Base-by-base conservation (phyloP, 2,113 vertebrate species). In the Amblyopsis rosae region DNA sequence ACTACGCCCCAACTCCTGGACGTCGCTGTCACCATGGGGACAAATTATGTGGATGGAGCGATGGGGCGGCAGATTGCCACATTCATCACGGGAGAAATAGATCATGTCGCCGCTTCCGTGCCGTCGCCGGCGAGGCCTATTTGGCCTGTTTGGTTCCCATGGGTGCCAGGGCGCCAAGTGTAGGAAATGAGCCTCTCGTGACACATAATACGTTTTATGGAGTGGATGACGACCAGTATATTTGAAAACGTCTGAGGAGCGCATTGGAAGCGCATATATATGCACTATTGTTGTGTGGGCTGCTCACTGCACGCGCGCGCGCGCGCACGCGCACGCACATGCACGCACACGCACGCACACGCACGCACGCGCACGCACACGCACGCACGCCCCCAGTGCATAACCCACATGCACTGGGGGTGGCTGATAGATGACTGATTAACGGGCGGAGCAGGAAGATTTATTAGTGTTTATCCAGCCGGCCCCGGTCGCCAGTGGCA, bases 41-140 rank as follows among this genome's bases (percentile, higher is more conserved):
- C 87, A 89, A 90, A 91, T 88, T 88, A 86, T 82, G 83, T 73
- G 17, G 86, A 84, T 86, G 88, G 87, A 82, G 90, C 86, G 88
- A 77, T 83, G 83, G 88, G 87, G 81, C 86, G 82, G 73, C 83
- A 89, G 86, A 91, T 91, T 91, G 88, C 71, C 81, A 70, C 87
- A 91, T 91, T 88, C 80, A 91, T 90, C 90, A 90, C 26, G 49
- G 72, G 73, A 83, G 87, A 89, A 91, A 91, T 90, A 87, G 90
- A 89, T 91, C 88, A 91, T 87, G 88, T 89, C 87, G 90, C 56
- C 19, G 67, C 65, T 72, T 79, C 84, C 76, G 26, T 3, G 26
- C 26, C 26, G 26, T 26, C 26, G 26, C 26, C 2, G 26, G 26
- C 26, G 26, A 26, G 19, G 77, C 77, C 74, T 79, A 59, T 70